These are phyloP conservation scores for Lysandra bellargus DNA, from an alignment of 2,888 invertebrate genomes.

Conservation along the genomic window DNA sequence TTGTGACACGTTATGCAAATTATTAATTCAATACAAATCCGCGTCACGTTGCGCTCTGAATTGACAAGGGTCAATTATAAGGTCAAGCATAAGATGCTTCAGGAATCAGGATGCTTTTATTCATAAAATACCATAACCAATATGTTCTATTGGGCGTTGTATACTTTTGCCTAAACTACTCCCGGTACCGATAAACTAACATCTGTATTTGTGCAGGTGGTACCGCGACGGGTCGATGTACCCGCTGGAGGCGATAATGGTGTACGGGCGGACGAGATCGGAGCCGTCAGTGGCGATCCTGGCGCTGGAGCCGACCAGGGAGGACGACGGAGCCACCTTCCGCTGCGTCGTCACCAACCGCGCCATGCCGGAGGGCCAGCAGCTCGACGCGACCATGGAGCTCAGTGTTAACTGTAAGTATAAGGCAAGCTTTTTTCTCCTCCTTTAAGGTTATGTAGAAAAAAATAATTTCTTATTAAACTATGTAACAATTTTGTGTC, in stretches of 20 bases:
- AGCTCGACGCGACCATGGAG: conserved; percentile 88
- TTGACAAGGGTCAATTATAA: no score
- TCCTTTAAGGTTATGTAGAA: not conserved
- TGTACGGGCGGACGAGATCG: conserved; percentile 86
- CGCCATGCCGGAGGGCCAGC: conserved; percentile 90
- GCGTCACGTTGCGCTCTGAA: no score
- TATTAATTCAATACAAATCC: no score
- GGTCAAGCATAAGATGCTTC: no score
- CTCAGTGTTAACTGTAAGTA: conserved; percentile 95
- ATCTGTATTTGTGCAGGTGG: conserved; percentile 81
- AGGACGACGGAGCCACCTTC: conserved; percentile 91
- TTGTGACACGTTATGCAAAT: no score
- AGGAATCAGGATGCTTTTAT: no score
- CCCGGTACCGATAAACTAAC: not conserved
- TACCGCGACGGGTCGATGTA: conserved; percentile 88
- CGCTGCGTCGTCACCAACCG: conserved; percentile 94
- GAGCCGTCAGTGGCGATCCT: conserved; percentile 88
- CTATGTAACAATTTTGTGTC: no score
- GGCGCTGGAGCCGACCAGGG: conserved; percentile 87
- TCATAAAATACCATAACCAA: no score
- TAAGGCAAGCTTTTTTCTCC: not conserved
- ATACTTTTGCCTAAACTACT: no score
- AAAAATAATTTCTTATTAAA: not conserved
- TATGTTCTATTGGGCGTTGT: no score
- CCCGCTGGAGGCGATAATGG: conserved; percentile 85